These are phyloP conservation scores for Ormyrus labotus DNA, from an alignment of 2,888 invertebrate species.

Conservation along the genomic window DNA sequence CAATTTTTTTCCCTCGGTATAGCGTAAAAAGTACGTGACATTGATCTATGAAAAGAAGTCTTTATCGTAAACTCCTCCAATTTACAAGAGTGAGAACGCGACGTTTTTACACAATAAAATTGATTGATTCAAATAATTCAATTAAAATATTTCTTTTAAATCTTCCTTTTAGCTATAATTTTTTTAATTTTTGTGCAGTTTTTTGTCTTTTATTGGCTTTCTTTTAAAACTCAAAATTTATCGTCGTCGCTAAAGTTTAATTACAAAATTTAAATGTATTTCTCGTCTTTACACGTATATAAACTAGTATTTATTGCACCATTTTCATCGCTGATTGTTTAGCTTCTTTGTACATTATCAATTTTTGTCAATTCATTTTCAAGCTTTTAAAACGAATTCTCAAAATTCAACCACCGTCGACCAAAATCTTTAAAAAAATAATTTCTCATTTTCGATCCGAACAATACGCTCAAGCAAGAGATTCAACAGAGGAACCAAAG, in stretches of 20 bases:
- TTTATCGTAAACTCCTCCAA: slow-evolving; percentile 43
- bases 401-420: not conserved
- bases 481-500: not conserved
- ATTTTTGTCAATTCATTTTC: not conserved
- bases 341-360: slow-evolving; percentile 31
- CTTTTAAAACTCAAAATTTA: not conserved
- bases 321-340: slow-evolving; percentile 21
- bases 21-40: slow-evolving; percentile 38
- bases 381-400: not conserved
- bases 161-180: not conserved
- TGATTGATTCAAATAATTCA: slow-evolving; percentile 9
- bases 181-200: not conserved
- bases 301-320: not conserved
- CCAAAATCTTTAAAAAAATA: not conserved
- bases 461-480: not conserved
- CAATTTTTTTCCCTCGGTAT: slow-evolving; percentile 37
- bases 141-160: not conserved
- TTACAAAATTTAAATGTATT: too few relatives aligned
- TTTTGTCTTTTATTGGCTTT: not conserved
- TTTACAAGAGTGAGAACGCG: slow-evolving; percentile 32
- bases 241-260: not conserved
- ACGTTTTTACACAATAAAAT: slow-evolving; percentile 16
- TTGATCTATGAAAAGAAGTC: slow-evolving; percentile 49
- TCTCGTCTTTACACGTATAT: not conserved
- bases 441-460: not conserved